phyloP scores from a whole-genome alignment of 2,113 vertebrate species.

The Gallinago media region DNA sequence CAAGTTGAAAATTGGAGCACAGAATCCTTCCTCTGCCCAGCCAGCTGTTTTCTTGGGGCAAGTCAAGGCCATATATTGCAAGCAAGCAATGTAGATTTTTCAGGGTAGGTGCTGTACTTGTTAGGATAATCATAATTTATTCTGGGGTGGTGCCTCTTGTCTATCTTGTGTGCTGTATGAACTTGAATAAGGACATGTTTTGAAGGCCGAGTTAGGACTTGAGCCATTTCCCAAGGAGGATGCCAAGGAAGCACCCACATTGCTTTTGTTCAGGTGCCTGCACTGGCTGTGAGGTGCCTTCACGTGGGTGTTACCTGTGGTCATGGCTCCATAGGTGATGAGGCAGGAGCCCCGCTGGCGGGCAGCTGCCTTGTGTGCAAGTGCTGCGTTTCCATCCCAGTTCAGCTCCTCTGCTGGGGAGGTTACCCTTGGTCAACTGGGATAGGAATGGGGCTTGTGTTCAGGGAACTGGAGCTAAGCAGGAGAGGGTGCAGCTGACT shows the following conservation, averaged over 20 bases:
- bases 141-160: background rate
- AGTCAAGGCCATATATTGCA: background rate
- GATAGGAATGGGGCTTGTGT: background rate
- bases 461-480: background rate
- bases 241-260: background rate
- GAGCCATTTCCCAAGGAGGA: background rate
- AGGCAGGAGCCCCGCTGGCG: background rate
- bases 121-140: background rate
- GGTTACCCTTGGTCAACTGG: background rate
- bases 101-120: background rate
- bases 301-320: background rate
- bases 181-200: background rate
- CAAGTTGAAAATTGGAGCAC: background rate
- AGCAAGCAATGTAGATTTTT: background rate
- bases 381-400: background rate
- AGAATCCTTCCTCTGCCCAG: background rate
- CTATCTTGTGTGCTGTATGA: background rate
- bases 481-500: background rate
- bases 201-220: background rate
- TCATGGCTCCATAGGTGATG: background rate
- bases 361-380: background rate
- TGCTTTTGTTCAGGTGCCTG: background rate
- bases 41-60: fast-evolving
- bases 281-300: background rate
- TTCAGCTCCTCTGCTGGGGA: background rate